Evolutionary conservation across 2,113 vertebrate genomes (phyloP).

Genomic region (Paralichthys olivaceus): DNA sequence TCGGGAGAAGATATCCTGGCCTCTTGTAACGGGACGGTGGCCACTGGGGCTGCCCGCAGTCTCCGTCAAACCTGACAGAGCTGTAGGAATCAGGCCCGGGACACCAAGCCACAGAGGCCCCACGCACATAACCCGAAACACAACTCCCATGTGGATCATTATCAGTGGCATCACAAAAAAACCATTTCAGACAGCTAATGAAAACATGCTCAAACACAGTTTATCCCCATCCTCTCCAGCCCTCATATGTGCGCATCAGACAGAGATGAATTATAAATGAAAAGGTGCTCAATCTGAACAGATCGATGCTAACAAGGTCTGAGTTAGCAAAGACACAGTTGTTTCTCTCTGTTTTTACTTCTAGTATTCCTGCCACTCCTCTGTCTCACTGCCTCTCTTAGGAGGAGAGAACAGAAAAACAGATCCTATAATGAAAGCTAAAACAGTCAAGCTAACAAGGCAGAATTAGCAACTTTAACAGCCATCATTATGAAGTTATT

Average conservation of each 20-base stretch:
- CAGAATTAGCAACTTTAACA: conserved; percentile 34
- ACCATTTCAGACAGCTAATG: conserved; percentile 53
- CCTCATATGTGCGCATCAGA: conserved; percentile 61
- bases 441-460: conserved; percentile 33
- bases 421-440: conserved; percentile 4
- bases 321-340: conserved; percentile 65
- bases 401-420: neutral
- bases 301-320: conserved; percentile 83
- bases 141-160: conserved; percentile 52
- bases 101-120: neutral
- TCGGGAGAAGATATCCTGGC: neutral
- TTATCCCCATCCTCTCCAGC: conserved; percentile 27
- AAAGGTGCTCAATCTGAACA: conserved; percentile 72
- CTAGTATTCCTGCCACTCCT: conserved; percentile 14
- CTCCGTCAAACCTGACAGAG: conserved; percentile 42
- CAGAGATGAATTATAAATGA: conserved; percentile 80
- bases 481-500: conserved; percentile 34
- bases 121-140: conserved; percentile 8
- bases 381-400: conserved; percentile 12
- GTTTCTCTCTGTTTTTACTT: conserved; percentile 38
- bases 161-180: conserved; percentile 34
- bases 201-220: conserved; percentile 57
- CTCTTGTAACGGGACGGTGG: conserved; percentile 9
- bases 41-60: conserved; percentile 15
- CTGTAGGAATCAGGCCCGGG: neutral